Percentiles rank a stretch among this genome's conserved stretches.
Conservation (phyloP, 2,797 vertebrate genomes). For the Spea hammondii region DNA sequence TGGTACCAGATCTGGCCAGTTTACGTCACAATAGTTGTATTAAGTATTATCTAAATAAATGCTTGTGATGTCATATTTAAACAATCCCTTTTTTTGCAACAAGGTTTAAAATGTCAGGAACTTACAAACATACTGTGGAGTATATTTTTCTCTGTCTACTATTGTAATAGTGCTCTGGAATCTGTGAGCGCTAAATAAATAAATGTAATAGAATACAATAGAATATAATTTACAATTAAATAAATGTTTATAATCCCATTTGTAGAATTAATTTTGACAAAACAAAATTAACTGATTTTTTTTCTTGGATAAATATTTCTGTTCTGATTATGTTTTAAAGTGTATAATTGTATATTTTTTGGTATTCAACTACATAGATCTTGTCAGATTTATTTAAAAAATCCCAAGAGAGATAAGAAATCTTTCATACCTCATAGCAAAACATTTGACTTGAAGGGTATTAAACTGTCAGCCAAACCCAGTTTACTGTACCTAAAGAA, state of each 20-base stretch:
- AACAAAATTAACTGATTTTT: no score
- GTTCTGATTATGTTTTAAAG: background rate
- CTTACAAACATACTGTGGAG: no score
- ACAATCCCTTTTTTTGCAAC: no score
- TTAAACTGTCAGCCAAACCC: slow-evolving; percentile 24
- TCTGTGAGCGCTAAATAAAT: no score
- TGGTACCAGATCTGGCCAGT: slow-evolving; percentile 6
- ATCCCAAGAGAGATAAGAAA: slow-evolving; percentile 1
- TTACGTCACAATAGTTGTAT: slow-evolving; percentile 8
- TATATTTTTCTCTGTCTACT: no score
- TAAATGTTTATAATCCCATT: no score
- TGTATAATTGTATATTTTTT: background rate
- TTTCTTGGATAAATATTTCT: no score
- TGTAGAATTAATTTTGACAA: no score
- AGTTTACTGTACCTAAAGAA: slow-evolving; percentile 35
- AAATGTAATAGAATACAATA: no score
- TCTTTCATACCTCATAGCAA: background rate
- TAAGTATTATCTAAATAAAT: background rate
- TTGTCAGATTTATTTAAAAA: background rate
- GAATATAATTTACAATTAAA: no score
- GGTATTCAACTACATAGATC: background rate
- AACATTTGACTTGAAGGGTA: background rate
- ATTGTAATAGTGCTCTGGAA: no score
- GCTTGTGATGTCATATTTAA: background rate
- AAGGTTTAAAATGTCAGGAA: no score